Evolutionary conservation across 2,113 vertebrate species (phyloP).

Genomic region (Scolopax mira): DNA sequence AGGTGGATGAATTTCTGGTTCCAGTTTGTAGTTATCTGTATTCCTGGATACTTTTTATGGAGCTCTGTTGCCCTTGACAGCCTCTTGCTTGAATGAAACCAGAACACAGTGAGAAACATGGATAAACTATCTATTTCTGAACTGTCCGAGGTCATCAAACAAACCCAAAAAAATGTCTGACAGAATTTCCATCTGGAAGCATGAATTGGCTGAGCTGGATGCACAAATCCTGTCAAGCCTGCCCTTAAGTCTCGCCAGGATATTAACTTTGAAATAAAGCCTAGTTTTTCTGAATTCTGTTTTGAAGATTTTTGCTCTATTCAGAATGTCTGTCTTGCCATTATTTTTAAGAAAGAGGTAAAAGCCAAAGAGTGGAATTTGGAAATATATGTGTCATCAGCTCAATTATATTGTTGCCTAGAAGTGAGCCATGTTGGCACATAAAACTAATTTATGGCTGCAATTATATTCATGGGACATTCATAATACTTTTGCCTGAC

Average conservation of each 20-base stretch:
- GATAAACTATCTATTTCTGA: slow-evolving; percentile 22
- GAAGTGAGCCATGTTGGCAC: not conserved
- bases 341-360: slow-evolving; percentile 14
- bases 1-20: not conserved
- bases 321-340: not conserved
- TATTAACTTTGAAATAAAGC: slow-evolving; percentile 55
- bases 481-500: not conserved
- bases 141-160: not conserved
- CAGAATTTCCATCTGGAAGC: slow-evolving; percentile 44
- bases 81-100: not conserved
- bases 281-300: slow-evolving; percentile 28
- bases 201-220: not conserved
- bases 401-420: not conserved
- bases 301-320: slow-evolving; percentile 29
- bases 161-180: not conserved
- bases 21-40: not conserved
- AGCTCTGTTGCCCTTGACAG: not conserved
- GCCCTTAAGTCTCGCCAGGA: slow-evolving; percentile 35
- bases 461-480: not conserved
- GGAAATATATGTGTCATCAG: not conserved
- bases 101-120: not conserved
- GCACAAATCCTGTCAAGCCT: not conserved
- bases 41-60: not conserved
- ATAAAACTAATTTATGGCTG: not conserved
- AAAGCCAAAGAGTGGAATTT: not conserved